Percentiles rank a stretch among this genome's conserved stretches.
phyloP scores from a whole-genome alignment of 1,140 invertebrate genomes.

The Cydia fagiglandana region DNA sequence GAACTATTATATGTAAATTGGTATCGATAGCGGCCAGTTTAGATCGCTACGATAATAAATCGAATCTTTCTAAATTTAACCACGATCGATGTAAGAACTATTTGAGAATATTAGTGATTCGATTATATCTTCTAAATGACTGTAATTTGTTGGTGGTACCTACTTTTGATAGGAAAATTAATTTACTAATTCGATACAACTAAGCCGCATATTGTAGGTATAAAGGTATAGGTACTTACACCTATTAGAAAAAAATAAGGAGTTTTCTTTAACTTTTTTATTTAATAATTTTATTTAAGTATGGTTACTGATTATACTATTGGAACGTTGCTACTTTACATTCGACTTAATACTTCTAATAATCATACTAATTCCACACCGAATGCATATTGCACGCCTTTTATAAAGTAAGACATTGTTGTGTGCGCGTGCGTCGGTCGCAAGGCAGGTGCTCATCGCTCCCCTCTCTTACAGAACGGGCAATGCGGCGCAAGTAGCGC shows the following conservation, averaged over 20 bases:
- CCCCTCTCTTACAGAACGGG: constrained; percentile 73
- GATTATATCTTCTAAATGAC: constrained; percentile 5
- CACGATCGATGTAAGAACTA: constrained; percentile 8
- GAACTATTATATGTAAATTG: constrained; percentile 1
- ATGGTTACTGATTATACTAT: background rate
- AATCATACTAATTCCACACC: background rate
- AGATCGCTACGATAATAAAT: constrained; percentile 3
- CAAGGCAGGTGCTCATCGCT: constrained; percentile 65
- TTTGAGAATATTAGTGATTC: constrained; percentile 17
- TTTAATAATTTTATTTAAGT: too few relatives aligned
- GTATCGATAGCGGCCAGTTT: constrained; percentile 5
- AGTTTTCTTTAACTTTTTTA: too few relatives aligned
- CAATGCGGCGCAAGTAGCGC: constrained; percentile 74
- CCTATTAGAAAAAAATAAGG: background rate
- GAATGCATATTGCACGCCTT: constrained; percentile 8
- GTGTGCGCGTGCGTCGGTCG: constrained; percentile 31
- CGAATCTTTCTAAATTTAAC: constrained; percentile 1
- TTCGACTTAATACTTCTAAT: background rate
- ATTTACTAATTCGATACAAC: too few relatives aligned
- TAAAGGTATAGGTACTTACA: too few relatives aligned
- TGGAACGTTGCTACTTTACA: constrained; percentile 5
- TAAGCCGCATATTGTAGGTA: background rate
- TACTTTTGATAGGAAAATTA: background rate
- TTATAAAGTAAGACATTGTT: background rate
- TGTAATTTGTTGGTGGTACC: background rate